Percentiles rank a stretch among this genome's conserved stretches.
phyloP scores from a whole-genome alignment of 2,113 vertebrate genomes.

The Archilochus colubris region DNA sequence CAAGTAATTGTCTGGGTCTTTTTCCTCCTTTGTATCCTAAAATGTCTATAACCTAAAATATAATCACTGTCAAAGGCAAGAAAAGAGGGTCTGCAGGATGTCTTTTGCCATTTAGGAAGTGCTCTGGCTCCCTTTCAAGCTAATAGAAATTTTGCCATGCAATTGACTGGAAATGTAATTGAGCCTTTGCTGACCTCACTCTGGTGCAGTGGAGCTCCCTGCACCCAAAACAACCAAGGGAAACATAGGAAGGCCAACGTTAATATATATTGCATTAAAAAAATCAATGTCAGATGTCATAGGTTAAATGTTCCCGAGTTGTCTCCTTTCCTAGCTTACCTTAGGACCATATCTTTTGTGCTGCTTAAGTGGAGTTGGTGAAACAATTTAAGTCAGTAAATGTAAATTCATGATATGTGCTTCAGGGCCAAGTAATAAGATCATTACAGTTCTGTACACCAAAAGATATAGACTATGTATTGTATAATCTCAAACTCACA shows the following conservation, averaged over 20 bases:
- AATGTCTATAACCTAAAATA: background rate
- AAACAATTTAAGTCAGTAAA: background rate
- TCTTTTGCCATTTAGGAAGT: background rate
- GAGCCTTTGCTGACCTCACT: background rate
- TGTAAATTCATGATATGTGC: background rate
- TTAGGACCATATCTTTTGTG: background rate
- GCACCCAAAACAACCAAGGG: rapidly evolving
- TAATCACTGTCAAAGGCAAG: background rate
- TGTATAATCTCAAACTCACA: background rate
- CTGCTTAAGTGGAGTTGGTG: background rate
- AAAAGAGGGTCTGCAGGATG: background rate
- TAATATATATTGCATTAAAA: background rate
- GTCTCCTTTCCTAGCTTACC: background rate
- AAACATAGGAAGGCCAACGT: background rate
- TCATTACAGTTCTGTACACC: background rate
- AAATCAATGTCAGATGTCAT: background rate
- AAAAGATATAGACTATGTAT: background rate
- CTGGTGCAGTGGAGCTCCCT: background rate
- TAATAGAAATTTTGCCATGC: background rate
- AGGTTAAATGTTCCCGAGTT: background rate
- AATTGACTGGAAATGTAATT: background rate
- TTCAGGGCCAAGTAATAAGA: background rate
- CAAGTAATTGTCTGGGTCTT: background rate
- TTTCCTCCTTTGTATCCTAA: background rate
- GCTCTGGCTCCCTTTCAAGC: background rate